Base-by-base conservation (phyloP, 2,113 vertebrate genomes). In the Haemorhous mexicanus region DNA sequence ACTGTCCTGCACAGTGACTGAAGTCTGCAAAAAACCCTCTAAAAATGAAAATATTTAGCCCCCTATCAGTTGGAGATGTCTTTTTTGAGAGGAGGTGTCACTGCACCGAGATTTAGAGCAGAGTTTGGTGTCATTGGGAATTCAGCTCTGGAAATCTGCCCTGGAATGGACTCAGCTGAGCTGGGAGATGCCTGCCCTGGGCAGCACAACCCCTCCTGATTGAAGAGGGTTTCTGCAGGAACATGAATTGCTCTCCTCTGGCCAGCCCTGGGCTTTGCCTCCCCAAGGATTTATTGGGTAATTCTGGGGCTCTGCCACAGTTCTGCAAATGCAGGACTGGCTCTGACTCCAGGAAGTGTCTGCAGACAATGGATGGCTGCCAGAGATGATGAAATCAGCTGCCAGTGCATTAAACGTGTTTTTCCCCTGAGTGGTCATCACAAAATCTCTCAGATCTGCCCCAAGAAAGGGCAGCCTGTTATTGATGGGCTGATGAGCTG, bases 361-460 rank as follows among this genome's bases (percentile, higher is more conserved):
- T 88, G 89, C 75, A 41, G 91, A 96, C 97, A 95, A 95, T 58
- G 74, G 93, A 96, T 93, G 93, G 88, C 75, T 89, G 87, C 41
- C 76, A 91, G 83, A 90, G 95, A 96, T 95, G 96, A 97, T 96
- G 93, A 97, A 96, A 95, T 97, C 94, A 95, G 96, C 96, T 96
- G 89, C 84, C 97, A 98, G 89, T 30, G n/a, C 97, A 94, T 97
- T 96, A 95, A 97, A 93, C 83, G 19, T 83, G 86, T 61, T 90
- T 93, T 90, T 47, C 66, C 58, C 83, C 27, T 90, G 92, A 69
- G 59, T 95, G 92, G 77, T 23, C 97, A 95, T 96, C 96, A 95
- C 89, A 84, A 96, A 98, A 96, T 89, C 97, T 91, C 96, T 95
- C 94, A 97, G 79, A 97, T 72, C 81, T 94, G 94, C 95, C 96